Conservation (phyloP, 2,888 invertebrate species). For the Mystacides longicornis region DNA sequence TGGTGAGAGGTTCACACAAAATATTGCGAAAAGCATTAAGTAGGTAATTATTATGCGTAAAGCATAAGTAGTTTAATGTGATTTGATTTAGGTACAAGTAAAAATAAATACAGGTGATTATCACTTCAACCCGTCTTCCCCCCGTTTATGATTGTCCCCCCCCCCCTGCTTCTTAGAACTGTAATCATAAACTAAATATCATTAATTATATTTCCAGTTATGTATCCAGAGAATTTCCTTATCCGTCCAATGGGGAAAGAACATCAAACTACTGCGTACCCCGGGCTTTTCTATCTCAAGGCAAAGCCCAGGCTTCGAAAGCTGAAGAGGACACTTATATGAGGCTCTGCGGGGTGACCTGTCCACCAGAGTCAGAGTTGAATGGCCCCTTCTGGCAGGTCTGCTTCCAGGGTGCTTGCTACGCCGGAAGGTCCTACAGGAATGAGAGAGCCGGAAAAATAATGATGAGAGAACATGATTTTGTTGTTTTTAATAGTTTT, state of each 20-base stretch:
- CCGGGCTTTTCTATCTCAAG: constrained; percentile 29
- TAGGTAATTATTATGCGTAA: too few species aligned
- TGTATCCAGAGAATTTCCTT: constrained; percentile 20
- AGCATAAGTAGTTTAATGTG: neutral
- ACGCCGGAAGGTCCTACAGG: constrained; percentile 33
- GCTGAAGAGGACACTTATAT: constrained; percentile 32
- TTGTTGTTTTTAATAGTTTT: constrained; percentile 33
- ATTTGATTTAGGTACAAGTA: neutral
- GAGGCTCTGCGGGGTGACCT: constrained; percentile 28
- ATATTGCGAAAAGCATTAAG: too few species aligned
- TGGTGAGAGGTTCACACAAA: too few species aligned
- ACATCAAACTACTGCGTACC: constrained; percentile 32
- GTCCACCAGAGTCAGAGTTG: constrained; percentile 8
- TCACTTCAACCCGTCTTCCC: too few species aligned
- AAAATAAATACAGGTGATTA: too few species aligned
- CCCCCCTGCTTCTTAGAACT: too few species aligned
- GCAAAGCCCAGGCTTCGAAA: constrained; percentile 32
- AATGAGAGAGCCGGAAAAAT: constrained; percentile 33
- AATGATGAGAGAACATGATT: constrained; percentile 36
- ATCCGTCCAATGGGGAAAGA: constrained; percentile 18
- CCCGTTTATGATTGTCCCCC: too few species aligned
- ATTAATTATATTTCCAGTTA: constrained; percentile 19
- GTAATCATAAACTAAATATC: neutral
- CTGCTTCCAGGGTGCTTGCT: constrained; percentile 34
- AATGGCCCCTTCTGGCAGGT: constrained; percentile 32